Conservation (phyloP, 2,888 invertebrate species). For the Erebia palarica region DNA sequence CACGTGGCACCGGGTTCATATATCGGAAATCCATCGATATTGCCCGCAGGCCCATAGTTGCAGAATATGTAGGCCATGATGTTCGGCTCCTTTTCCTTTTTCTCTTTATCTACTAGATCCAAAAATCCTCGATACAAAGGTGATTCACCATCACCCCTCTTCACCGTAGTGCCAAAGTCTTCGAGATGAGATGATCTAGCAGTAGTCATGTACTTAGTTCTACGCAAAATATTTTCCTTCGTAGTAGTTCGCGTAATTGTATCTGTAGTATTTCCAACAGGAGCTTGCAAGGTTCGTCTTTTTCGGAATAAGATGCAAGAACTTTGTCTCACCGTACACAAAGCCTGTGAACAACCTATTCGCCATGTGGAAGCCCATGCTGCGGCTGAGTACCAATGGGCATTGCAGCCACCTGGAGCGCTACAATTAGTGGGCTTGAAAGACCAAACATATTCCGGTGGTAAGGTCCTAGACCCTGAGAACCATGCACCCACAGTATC, state of each 20-base stretch:
- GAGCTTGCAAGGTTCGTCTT: constrained; percentile 46
- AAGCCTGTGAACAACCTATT: constrained; percentile 70
- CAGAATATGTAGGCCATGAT: constrained; percentile 73
- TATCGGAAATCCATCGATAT: constrained; percentile 74
- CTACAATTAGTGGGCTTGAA: constrained; percentile 69
- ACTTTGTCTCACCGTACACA: constrained; percentile 65
- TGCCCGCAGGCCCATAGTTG: constrained; percentile 76
- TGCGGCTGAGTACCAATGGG: constrained; percentile 72
- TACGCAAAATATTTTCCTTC: constrained; percentile 58
- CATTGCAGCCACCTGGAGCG: constrained; percentile 69
- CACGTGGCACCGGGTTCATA: constrained; percentile 68
- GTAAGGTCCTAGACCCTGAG: constrained; percentile 67
- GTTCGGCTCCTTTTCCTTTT: constrained; percentile 53
- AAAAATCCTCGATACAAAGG: constrained; percentile 62
- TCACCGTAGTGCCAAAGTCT: constrained; percentile 52
- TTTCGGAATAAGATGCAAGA: constrained; percentile 65
- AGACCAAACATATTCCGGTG: constrained; percentile 67
- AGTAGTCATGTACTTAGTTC: constrained; percentile 62
- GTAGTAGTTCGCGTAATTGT: constrained; percentile 43
- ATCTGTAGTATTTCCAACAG: constrained; percentile 7
- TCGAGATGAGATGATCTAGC: constrained; percentile 49
- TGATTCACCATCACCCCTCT: constrained; percentile 50
- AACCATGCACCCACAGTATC: constrained; percentile 76
- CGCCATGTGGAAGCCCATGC: constrained; percentile 78
- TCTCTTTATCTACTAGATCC: constrained; percentile 41